Evolutionary conservation across 1,140 invertebrate genomes (phyloP), one percentile per base, ranked within the genome.

Genomic region (Bombus fervidus): DNA sequence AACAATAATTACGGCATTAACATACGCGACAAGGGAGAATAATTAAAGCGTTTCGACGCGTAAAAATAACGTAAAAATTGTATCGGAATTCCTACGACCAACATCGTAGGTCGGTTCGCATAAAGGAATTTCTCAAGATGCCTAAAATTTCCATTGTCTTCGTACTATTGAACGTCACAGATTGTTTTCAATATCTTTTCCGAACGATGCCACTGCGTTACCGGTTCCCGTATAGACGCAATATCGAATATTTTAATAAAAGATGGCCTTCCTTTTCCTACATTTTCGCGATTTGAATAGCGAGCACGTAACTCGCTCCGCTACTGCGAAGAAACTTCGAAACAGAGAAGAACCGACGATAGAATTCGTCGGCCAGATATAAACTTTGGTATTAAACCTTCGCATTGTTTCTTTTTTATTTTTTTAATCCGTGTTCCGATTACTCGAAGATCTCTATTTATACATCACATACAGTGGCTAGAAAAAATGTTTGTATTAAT

Each of bases 241-340:
- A 77, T 77, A 77, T 77, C 75, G 59, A 43, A 31, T 59, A 41
- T 64, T 77, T 64, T 77, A 77, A 77, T 64, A 77, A 77, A 77
- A 77, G 75, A 12, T 62, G 31, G 53, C 31, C 18, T 8, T 37
- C 39, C 34, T n/a, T 62, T 57, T 39, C 34, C 39, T 53, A 22
- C 47, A 53, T 6, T 57, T 47, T 28, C 25, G 34, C 53, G 25
- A 37, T 62, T 77, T 41, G 75, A 77, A 77, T 39, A n/a, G 37
- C 57, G 28, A 25, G 5, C 22, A 31, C 75, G n/a, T 77, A 64
- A 77, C 74, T 76, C 37, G 28, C 5, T 39, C 13, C 57, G 4
- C n/a, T 31, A 18, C 75, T 53, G 47, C 1, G 22, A 41, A 39
- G 64, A 59, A 59, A 59, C 31, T 59, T 77, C 57, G 37, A 64